These are phyloP conservation scores for Myotis vivesi DNA, from an alignment of 2,797 vertebrate species.

Conservation along the genomic window DNA sequence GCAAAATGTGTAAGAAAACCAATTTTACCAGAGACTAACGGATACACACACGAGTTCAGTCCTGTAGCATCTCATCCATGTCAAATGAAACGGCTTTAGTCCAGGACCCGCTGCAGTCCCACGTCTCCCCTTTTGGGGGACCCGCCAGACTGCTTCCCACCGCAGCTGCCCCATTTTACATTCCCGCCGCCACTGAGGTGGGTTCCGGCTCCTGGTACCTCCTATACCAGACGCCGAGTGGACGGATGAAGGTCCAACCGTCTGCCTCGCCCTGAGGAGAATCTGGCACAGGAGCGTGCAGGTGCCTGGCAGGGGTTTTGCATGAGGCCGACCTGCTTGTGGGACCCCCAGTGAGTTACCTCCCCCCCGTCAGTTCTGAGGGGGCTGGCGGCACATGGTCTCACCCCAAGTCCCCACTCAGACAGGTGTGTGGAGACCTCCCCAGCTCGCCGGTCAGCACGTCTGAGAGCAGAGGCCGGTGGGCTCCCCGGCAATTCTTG, in stretches of 20 bases:
- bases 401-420: neutral
- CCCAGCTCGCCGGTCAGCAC: neutral
- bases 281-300: fast-evolving
- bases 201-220: neutral
- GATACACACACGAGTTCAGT: neutral
- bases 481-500: fast-evolving
- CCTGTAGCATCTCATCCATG: too few relatives aligned
- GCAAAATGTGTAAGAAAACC: neutral
- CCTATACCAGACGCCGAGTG: fast-evolving
- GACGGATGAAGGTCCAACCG: fast-evolving
- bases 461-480: neutral
- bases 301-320: too few relatives aligned
- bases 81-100: too few relatives aligned
- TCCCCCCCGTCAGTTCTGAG: neutral
- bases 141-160: neutral
- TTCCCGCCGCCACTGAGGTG: fast-evolving
- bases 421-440: neutral
- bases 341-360: neutral
- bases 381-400: neutral
- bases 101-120: neutral
- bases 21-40: neutral
- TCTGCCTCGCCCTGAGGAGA: neutral
- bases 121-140: neutral
- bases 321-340: neutral
- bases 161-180: fast-evolving